These are phyloP conservation scores for Macquaria ambigua DNA, from an alignment of 2,113 vertebrate genomes.

Conservation along the genomic window DNA sequence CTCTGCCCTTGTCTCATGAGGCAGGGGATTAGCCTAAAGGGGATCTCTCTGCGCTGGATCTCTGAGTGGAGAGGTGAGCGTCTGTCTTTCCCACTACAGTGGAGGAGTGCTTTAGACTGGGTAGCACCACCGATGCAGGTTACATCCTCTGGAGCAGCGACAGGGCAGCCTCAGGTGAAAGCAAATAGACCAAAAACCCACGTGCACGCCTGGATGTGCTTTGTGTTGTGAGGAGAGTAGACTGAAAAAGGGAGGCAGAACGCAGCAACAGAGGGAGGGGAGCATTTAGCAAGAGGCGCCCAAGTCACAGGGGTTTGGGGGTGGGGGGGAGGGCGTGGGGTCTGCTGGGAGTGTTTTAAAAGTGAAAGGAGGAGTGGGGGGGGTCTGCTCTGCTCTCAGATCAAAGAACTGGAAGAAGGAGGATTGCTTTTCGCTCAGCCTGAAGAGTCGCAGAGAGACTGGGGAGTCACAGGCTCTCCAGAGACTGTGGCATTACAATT, in stretches of 20 bases:
- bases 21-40: slow-evolving; percentile 46
- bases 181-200: slow-evolving; percentile 52
- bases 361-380: slow-evolving; percentile 58
- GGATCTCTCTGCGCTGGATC: slow-evolving; percentile 61
- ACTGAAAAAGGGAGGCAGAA: slow-evolving; percentile 40
- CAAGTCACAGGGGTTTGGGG: slow-evolving; percentile 55
- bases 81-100: slow-evolving; percentile 53
- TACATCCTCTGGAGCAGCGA: slow-evolving; percentile 52
- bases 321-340: slow-evolving; percentile 49
- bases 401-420: slow-evolving; percentile 68
- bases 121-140: slow-evolving; percentile 63
- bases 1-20: slow-evolving; percentile 54
- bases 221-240: slow-evolving; percentile 66
- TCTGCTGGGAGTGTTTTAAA: slow-evolving; percentile 72
- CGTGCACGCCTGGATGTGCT: slow-evolving; percentile 65
- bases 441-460: slow-evolving; percentile 59
- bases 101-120: slow-evolving; percentile 41
- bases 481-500: slow-evolving; percentile 59
- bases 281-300: slow-evolving; percentile 52
- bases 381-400: slow-evolving; percentile 46
- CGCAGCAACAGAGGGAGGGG: slow-evolving; percentile 58
- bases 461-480: slow-evolving; percentile 52
- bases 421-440: slow-evolving; percentile 52
- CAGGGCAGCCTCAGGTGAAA: slow-evolving; percentile 52
- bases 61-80: slow-evolving; percentile 54